Conservation (phyloP, 2,888 invertebrate genomes). For the Perizoma flavofasciatum region DNA sequence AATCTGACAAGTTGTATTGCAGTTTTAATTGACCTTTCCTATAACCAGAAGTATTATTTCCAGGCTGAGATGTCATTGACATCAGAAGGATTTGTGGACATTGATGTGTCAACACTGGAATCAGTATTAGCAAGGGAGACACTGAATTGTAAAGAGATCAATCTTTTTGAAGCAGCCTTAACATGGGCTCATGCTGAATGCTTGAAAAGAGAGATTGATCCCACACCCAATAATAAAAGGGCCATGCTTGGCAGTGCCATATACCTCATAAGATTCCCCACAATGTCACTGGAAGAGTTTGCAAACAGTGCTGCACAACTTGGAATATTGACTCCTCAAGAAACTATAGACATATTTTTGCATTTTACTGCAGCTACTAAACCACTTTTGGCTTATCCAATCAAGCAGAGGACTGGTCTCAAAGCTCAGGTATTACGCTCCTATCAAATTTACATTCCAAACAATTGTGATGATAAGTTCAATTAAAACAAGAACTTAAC, state of each 20-base stretch:
- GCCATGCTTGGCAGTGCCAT: slow-evolving; percentile 90
- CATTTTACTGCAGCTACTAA: slow-evolving; percentile 96
- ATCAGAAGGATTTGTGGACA: slow-evolving; percentile 98
- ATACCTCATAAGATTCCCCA: slow-evolving; percentile 95
- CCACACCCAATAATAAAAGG: slow-evolving; percentile 91
- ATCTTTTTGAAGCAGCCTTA: slow-evolving; percentile 94
- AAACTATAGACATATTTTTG: slow-evolving; percentile 97
- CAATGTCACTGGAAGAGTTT: slow-evolving; percentile 95
- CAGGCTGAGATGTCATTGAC: slow-evolving; percentile 98
- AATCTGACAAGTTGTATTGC: slow-evolving; percentile 81
- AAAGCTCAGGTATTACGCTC: slow-evolving; percentile 89
- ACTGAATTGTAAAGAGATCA: slow-evolving; percentile 96
- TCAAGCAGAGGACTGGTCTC: slow-evolving; percentile 92
- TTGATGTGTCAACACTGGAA: slow-evolving; percentile 96
- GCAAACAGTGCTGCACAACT: slow-evolving; percentile 97
- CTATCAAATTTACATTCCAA: slow-evolving; percentile 2
- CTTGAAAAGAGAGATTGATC: slow-evolving; percentile 90
- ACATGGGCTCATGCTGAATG: slow-evolving; percentile 98
- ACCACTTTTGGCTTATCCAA: slow-evolving; percentile 92
- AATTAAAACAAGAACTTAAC: not conserved
- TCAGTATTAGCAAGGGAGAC: slow-evolving; percentile 96
- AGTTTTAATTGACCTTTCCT: slow-evolving; percentile 73
- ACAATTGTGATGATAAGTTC: not conserved
- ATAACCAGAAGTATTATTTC: slow-evolving; percentile 55
- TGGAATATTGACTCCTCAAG: slow-evolving; percentile 95